phyloP scores from a whole-genome alignment of 2,888 invertebrate genomes.

The Oscheius sp. region DNA sequence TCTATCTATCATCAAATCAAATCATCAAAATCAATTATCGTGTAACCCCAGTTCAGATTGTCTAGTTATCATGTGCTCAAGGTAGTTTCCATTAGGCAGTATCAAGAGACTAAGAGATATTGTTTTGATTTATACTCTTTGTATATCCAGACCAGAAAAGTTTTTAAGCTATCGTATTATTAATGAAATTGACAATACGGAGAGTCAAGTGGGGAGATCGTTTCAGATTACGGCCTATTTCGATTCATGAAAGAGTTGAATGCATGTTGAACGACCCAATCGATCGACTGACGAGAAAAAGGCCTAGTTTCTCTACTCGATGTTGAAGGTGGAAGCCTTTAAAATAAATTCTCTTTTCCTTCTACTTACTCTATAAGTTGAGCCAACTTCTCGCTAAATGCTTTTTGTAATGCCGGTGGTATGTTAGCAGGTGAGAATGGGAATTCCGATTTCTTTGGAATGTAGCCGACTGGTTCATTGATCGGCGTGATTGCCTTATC shows the following conservation, averaged over 20 bases:
- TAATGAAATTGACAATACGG: background rate
- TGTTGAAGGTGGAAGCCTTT: background rate
- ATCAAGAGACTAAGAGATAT: too few relatives aligned
- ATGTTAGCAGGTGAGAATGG: background rate
- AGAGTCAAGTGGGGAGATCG: too few relatives aligned
- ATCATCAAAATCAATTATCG: background rate
- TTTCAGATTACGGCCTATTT: slow-evolving; percentile 2
- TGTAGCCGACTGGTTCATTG: background rate
- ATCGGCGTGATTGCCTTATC: slow-evolving; percentile 12
- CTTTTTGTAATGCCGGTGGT: slow-evolving; percentile 15
- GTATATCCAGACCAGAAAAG: background rate
- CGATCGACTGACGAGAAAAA: slow-evolving; percentile 19
- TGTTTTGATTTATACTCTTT: too few relatives aligned
- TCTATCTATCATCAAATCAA: background rate
- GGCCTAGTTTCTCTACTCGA: background rate
- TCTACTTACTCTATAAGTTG: slow-evolving; percentile 27
- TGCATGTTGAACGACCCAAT: slow-evolving; percentile 21
- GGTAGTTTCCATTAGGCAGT: background rate
- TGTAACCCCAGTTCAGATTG: background rate
- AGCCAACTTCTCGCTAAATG: slow-evolving; percentile 3
- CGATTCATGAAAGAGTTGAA: slow-evolving; percentile 23
- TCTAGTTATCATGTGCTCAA: slow-evolving; percentile 12
- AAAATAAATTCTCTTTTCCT: background rate
- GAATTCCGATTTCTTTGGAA: background rate
- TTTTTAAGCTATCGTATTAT: background rate